phyloP scores from a whole-genome alignment of 2,113 vertebrate genomes.

The Equus przewalskii region DNA sequence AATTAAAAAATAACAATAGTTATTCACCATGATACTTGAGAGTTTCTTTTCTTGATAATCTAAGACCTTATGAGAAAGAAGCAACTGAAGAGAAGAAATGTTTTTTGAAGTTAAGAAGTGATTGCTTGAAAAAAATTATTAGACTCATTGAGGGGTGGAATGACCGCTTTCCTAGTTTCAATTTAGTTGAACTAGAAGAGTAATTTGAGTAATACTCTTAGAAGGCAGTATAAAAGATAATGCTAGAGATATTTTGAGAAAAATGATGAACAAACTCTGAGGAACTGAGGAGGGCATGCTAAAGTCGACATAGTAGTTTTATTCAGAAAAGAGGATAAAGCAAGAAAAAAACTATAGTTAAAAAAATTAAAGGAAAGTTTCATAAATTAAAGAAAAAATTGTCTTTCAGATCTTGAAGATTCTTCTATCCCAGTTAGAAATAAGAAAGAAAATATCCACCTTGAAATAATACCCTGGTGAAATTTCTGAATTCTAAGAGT shows the following conservation, averaged over 20 bases:
- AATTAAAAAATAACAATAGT: not conserved
- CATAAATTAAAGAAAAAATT: not conserved
- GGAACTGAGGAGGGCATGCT: not conserved
- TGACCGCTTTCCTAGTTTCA: not conserved
- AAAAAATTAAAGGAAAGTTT: not conserved
- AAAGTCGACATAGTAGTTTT: not conserved
- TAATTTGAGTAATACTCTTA: not conserved
- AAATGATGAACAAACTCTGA: not conserved
- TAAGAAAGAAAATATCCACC: not conserved
- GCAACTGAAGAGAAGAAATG: not conserved
- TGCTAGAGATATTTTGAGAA: not conserved
- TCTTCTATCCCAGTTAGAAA: not conserved
- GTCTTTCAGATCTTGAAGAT: not conserved
- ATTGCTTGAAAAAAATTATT: not conserved
- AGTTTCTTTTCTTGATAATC: not conserved
- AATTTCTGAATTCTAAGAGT: constrained; percentile 2
- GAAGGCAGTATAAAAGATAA: not conserved
- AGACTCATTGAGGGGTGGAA: not conserved
- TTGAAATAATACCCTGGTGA: not conserved
- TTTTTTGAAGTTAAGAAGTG: not conserved
- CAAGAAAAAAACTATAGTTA: not conserved
- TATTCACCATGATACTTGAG: not conserved
- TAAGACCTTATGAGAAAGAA: not conserved
- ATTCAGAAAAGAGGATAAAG: not conserved
- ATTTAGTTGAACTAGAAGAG: not conserved